Evolutionary conservation across 2,888 invertebrate genomes (phyloP).

Genomic region (Dicyrtoma fusca): DNA sequence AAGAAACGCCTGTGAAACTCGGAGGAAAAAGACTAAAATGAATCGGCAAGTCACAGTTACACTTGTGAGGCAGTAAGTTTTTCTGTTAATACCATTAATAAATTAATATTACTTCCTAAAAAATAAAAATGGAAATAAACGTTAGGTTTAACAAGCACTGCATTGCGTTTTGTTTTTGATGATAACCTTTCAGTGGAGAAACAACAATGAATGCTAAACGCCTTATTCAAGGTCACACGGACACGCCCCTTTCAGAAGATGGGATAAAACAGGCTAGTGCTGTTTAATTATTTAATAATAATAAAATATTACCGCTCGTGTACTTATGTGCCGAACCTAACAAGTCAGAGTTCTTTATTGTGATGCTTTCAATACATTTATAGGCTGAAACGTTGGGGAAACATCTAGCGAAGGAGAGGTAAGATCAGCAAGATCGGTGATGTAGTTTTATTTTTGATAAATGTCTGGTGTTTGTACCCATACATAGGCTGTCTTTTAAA

Average conservation of each 20-base stretch:
- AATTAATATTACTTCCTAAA: background rate
- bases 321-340: background rate
- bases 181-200: constrained; percentile 46
- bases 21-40: constrained; percentile 15
- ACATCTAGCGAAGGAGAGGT: constrained; percentile 23
- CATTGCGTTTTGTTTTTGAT: no score
- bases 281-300: no score
- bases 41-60: constrained; percentile 38
- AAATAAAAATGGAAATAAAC: no score
- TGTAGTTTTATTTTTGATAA: no score
- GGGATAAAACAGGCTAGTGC: constrained; percentile 49
- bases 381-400: constrained; percentile 47
- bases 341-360: no score
- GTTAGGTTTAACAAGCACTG: no score
- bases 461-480: no score
- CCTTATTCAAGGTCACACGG: constrained; percentile 52
- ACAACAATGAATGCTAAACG: constrained; percentile 46
- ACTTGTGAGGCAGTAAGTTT: constrained; percentile 52
- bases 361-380: no score
- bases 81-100: background rate
- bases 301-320: background rate
- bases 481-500: no score
- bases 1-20: no score
- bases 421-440: no score
- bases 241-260: constrained; percentile 43